Conservation (phyloP, 1,140 invertebrate species). For the Frieseomelitta varia region DNA sequence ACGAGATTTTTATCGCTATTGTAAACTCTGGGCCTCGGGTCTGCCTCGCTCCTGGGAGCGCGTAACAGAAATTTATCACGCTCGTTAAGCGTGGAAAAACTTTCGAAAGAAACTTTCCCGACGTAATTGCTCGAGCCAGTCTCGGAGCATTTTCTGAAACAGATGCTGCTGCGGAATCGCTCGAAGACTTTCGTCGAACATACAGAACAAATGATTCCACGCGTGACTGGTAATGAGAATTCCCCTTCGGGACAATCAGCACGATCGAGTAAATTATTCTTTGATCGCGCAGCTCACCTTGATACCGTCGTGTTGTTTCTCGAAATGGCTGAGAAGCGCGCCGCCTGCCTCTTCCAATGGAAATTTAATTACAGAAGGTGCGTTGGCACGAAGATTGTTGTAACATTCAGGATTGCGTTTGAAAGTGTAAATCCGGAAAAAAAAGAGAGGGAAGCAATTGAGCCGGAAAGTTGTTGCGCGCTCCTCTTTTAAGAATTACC, state of each 20-base stretch:
- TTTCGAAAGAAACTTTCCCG: slow-evolving; percentile 74
- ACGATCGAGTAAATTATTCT: slow-evolving; percentile 12
- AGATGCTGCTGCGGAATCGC: slow-evolving; percentile 41
- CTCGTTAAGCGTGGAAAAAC: slow-evolving; percentile 78
- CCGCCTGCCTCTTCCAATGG: too few relatives aligned
- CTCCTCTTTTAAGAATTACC: not conserved
- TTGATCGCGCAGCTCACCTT: not conserved
- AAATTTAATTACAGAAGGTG: not conserved
- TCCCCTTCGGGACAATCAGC: not conserved
- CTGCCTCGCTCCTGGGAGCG: slow-evolving; percentile 53
- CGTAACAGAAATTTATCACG: slow-evolving; percentile 80
- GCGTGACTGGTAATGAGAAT: slow-evolving; percentile 21
- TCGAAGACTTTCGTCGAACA: slow-evolving; percentile 22
- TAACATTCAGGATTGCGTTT: not conserved
- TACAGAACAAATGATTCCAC: slow-evolving; percentile 35
- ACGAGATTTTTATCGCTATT: slow-evolving; percentile 75
- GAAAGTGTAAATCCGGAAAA: not conserved
- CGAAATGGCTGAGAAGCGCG: not conserved
- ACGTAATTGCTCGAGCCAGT: slow-evolving; percentile 75
- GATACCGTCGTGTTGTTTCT: not conserved
- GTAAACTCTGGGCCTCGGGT: slow-evolving; percentile 65
- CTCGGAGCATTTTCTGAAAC: slow-evolving; percentile 56
- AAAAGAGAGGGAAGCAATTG: not conserved
- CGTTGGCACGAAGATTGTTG: too few relatives aligned
- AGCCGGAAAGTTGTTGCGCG: not conserved